Evolutionary conservation across 2,797 vertebrate species (phyloP).

Genomic region (Clamator glandarius): DNA sequence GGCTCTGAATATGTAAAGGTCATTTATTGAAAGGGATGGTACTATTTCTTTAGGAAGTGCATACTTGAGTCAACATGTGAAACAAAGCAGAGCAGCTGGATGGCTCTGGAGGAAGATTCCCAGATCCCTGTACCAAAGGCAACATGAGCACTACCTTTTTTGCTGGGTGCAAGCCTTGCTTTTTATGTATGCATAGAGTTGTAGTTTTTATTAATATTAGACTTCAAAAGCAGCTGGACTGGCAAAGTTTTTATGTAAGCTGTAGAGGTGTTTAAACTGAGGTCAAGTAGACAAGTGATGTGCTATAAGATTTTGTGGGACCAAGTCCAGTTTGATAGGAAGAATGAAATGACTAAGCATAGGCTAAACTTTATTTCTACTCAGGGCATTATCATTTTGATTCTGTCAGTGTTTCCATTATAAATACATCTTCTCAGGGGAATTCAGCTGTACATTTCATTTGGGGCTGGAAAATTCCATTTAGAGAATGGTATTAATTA

Average conservation of each 20-base stretch:
- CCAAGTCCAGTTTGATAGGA: constrained; percentile 12
- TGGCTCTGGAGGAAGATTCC: background rate
- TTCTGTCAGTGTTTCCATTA: constrained; percentile 57
- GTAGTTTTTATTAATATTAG: background rate
- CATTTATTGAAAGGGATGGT: background rate
- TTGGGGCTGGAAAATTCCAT: constrained; percentile 61
- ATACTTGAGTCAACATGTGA: background rate
- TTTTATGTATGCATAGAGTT: background rate
- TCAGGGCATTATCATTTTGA: constrained; percentile 4
- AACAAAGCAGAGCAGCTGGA: background rate
- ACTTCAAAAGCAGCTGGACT: background rate
- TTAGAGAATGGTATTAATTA: constrained; percentile 53
- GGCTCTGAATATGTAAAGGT: background rate
- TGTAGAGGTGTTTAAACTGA: background rate
- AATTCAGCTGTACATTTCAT: constrained; percentile 16
- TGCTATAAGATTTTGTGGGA: background rate
- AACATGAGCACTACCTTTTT: background rate
- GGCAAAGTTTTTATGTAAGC: background rate
- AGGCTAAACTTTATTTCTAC: constrained; percentile 12
- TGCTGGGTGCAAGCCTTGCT: background rate
- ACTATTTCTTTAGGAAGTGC: background rate
- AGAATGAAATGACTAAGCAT: constrained; percentile 28
- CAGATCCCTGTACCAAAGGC: background rate
- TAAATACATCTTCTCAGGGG: constrained; percentile 54
- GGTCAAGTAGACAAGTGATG: background rate